Base-by-base conservation (phyloP, 1,140 invertebrate species). In the Melanaphis sacchari region DNA sequence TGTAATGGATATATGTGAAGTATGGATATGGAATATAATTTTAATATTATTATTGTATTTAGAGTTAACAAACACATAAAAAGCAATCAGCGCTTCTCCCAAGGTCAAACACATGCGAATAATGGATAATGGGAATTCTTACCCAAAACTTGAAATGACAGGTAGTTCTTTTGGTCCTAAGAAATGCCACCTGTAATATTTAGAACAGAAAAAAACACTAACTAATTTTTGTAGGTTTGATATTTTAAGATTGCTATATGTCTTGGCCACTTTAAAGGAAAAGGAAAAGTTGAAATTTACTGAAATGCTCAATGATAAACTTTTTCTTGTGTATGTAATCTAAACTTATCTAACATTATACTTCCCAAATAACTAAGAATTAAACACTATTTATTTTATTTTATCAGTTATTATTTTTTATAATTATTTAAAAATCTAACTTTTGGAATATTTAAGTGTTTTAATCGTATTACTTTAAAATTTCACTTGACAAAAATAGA, bases 91-190 rank as follows among this genome's bases (percentile, higher is more conserved):
- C 91, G 21, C 59, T 85, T 52, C 24, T 93, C 91, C 91, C 91
- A 52, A 41, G 91, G 91, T 49, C 91, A 93, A 93, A 93, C 91
- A 93, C 91, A 93, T 93, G 91, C 91, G 91, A 82, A 82, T 92
- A 49, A 91, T 43, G 41, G 41, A 92, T 92, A 40, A 93, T 93
- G 91, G 91, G 91, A 93, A 40, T 84, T 85, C 91, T 93, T 93
- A 93, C 91, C 91, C 91, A 93, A 93, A 93, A 93, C 91, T 93
- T 93, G 91, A 93, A 93, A 93, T 93, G 91, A 93, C 81, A 93
- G 91, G 91, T 54, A 93, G 81, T 85, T 93, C 46, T 93, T 93
- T 93, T 93, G 91, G 91, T 93, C 91, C 91, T 93, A 93, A 93
- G 91, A 84, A 93, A 93, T 93, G 91, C 91, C 91, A 93, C 91